A percentile compares a stretch with the other conserved stretches of the same genome.
phyloP scores from a whole-genome alignment of 2,113 vertebrate species.

The Chloroceryle aenea region DNA sequence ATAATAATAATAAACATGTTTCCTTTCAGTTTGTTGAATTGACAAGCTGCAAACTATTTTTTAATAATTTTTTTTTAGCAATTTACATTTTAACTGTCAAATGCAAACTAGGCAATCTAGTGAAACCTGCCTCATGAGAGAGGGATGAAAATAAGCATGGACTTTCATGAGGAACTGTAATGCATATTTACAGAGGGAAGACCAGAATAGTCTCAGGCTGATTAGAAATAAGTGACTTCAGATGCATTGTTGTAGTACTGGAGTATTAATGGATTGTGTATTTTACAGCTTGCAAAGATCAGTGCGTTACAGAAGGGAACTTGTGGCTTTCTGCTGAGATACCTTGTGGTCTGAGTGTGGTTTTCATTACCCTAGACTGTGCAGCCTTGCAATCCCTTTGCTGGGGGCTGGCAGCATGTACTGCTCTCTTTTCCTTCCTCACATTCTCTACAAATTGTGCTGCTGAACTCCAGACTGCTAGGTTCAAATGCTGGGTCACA shows the following conservation, averaged over 20 bases:
- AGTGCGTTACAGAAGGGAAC: not conserved
- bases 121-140: not conserved
- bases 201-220: not conserved
- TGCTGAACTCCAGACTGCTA: not conserved
- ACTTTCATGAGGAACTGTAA: not conserved
- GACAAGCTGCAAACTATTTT: not conserved
- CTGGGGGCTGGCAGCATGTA: too few species aligned
- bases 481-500: not conserved
- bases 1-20: not conserved
- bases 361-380: not conserved
- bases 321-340: not conserved
- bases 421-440: not conserved
- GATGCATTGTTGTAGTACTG: not conserved
- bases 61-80: not conserved
- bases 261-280: not conserved
- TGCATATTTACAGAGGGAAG: not conserved
- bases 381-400: not conserved
- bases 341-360: not conserved
- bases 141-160: not conserved
- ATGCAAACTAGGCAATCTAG: not conserved
- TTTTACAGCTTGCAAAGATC: not conserved
- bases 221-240: not conserved
- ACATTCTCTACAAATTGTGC: rapidly evolving
- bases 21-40: not conserved
- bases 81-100: not conserved